phyloP scores from a whole-genome alignment of 64 coral and sea anemone genomes.

The Montipora capricornis region DNA sequence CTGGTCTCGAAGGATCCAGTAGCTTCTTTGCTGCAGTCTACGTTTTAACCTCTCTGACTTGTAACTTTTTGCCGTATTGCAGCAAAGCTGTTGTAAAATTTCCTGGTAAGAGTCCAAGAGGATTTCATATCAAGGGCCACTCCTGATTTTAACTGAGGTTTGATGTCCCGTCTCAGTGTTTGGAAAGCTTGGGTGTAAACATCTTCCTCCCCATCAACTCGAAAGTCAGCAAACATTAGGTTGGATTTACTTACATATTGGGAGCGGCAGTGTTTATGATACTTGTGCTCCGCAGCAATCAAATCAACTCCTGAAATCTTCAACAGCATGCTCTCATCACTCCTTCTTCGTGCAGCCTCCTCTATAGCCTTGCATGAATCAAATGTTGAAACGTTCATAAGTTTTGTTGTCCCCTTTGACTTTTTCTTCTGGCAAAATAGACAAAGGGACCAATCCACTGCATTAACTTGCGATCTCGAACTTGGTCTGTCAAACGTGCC shows the following conservation, averaged over 20 bases:
- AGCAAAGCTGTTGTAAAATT: slow-evolving; percentile 26
- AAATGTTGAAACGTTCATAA: slow-evolving; percentile 2
- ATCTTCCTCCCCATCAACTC: slow-evolving; percentile 23
- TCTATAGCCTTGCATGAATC: slow-evolving; percentile 26
- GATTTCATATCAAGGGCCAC: slow-evolving; percentile 26
- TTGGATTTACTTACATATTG: slow-evolving; percentile 24
- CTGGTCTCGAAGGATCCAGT: slow-evolving; percentile 34
- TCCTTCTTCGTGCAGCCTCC: slow-evolving; percentile 39
- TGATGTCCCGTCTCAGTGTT: background rate
- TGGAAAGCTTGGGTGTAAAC: slow-evolving; percentile 24
- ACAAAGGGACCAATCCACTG: slow-evolving; percentile 5
- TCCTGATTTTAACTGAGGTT: slow-evolving; percentile 21
- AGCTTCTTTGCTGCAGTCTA: slow-evolving; percentile 41
- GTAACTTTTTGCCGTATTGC: slow-evolving; percentile 2
- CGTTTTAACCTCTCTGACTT: slow-evolving; percentile 45
- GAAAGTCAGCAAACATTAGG: background rate
- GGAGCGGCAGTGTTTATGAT: slow-evolving; percentile 38
- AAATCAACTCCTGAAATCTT: slow-evolving; percentile 60
- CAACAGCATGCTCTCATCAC: slow-evolving; percentile 40
- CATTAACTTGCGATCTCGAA: slow-evolving; percentile 1
- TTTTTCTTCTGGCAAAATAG: slow-evolving; percentile 32
- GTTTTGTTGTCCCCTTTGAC: background rate
- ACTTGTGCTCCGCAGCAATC: slow-evolving; percentile 56
- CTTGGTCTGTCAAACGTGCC: slow-evolving; percentile 4
- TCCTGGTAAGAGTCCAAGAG: slow-evolving; percentile 33